A percentile compares a stretch with the other conserved stretches of the same genome.
Evolutionary conservation across 2,797 vertebrate species (phyloP).

Genomic region (Gambusia yucatana): DNA sequence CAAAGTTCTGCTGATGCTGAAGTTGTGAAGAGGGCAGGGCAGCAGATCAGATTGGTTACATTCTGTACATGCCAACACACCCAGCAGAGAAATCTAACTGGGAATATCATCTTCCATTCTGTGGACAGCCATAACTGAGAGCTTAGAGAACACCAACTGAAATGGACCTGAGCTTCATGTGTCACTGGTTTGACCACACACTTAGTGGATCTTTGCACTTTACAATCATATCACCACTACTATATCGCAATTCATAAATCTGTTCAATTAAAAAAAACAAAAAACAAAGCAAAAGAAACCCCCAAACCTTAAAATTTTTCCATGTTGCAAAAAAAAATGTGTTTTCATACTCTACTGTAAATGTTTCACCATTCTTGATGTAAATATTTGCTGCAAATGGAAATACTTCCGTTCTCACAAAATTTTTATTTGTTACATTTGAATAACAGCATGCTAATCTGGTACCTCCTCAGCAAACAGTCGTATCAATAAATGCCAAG

Average conservation of each 20-base stretch:
- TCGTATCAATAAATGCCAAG: slow-evolving; percentile 34
- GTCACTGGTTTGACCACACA: slow-evolving; percentile 3
- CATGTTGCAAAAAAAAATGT: not conserved
- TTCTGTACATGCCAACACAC: slow-evolving; percentile 65
- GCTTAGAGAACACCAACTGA: slow-evolving; percentile 33
- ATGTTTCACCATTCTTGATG: not conserved
- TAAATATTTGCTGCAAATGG: not conserved
- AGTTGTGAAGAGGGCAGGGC: slow-evolving; percentile 24
- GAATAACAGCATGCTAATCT: slow-evolving; percentile 18
- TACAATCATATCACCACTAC: not conserved
- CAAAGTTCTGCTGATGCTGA: slow-evolving; percentile 34
- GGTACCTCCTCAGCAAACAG: not conserved
- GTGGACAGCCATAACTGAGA: slow-evolving; percentile 26
- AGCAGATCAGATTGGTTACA: slow-evolving; percentile 50
- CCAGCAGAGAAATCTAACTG: slow-evolving; percentile 56
- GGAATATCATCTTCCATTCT: slow-evolving; percentile 63
- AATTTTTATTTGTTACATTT: slow-evolving; percentile 16
- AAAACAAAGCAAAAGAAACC: not conserved
- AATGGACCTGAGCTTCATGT: slow-evolving; percentile 24
- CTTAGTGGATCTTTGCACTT: not conserved
- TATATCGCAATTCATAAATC: not conserved
- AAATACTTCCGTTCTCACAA: not conserved
- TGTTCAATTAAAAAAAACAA: not conserved
- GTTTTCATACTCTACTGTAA: not conserved
- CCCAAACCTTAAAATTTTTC: not conserved